Conservation (phyloP, 2,113 vertebrate species). For the Meleagris gallopavo region DNA sequence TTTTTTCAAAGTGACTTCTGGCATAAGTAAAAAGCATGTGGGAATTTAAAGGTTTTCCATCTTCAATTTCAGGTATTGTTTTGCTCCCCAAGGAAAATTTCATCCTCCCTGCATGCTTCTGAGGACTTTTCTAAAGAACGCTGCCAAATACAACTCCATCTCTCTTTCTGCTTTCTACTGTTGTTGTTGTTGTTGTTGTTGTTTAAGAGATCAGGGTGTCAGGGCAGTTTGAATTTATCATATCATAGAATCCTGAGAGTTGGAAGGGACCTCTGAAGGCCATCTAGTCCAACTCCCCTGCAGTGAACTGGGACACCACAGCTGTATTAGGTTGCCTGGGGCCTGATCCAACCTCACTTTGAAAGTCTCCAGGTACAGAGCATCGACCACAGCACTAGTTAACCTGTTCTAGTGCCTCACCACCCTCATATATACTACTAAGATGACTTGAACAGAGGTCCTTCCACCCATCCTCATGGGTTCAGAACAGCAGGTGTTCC, state of each 20-base stretch:
- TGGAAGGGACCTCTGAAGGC: no score
- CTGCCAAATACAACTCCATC: fast-evolving
- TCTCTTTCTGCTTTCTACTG: fast-evolving
- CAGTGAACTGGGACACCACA: no score
- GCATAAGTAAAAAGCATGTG: neutral
- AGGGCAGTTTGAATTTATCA: neutral
- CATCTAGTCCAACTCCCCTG: no score
- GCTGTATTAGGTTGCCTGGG: no score
- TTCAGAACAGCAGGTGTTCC: neutral
- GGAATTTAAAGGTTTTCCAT: neutral
- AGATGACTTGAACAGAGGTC: neutral
- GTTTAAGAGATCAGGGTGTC: neutral
- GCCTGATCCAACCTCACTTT: no score
- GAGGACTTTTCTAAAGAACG: neutral
- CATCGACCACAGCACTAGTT: no score
- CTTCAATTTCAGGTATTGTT: neutral
- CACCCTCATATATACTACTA: neutral
- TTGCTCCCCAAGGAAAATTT: neutral
- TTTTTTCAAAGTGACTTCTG: neutral
- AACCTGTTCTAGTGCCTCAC: no score
- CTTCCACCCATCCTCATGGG: neutral
- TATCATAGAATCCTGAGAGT: no score
- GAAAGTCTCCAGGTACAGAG: no score
- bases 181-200: no score
- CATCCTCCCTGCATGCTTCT: neutral